Conservation (phyloP, 2,888 invertebrate species). For the Oxytorus armatus region DNA sequence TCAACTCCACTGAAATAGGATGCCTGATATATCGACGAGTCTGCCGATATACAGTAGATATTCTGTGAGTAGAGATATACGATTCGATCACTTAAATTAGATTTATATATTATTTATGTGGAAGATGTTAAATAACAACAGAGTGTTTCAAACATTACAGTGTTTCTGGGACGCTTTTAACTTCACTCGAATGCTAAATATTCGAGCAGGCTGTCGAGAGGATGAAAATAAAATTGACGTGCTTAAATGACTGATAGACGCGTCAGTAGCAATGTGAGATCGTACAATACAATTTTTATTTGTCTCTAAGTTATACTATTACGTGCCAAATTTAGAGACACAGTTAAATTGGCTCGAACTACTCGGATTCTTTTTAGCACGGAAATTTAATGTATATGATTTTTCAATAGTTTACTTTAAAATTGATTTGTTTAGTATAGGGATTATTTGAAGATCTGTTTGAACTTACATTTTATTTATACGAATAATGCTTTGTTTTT, state of each 20-base stretch:
- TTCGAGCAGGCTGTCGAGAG: not conserved
- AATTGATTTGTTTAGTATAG: too few relatives aligned
- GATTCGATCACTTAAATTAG: not conserved
- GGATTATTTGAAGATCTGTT: too few relatives aligned
- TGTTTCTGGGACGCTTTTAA: not conserved
- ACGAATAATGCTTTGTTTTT: too few relatives aligned
- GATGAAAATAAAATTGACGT: not conserved
- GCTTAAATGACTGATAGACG: not conserved
- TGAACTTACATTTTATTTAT: too few relatives aligned
- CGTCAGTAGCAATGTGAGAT: not conserved
- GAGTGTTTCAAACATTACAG: too few relatives aligned
- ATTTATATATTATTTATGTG: not conserved
- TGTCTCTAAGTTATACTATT: too few relatives aligned
- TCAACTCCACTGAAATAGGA: slow-evolving; percentile 24
- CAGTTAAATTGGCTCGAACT: too few relatives aligned
- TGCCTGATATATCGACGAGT: slow-evolving; percentile 3
- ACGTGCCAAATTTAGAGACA: not conserved
- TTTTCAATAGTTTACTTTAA: too few relatives aligned
- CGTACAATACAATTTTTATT: too few relatives aligned
- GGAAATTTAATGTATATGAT: too few relatives aligned
- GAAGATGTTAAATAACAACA: not conserved
- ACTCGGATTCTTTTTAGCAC: too few relatives aligned
- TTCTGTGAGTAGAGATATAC: not conserved
- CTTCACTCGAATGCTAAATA: not conserved
- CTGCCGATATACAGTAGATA: slow-evolving; percentile 5